These are phyloP conservation scores for Laticauda laticaudata DNA, from an alignment of 2,113 vertebrate genomes.

Conservation along the genomic window DNA sequence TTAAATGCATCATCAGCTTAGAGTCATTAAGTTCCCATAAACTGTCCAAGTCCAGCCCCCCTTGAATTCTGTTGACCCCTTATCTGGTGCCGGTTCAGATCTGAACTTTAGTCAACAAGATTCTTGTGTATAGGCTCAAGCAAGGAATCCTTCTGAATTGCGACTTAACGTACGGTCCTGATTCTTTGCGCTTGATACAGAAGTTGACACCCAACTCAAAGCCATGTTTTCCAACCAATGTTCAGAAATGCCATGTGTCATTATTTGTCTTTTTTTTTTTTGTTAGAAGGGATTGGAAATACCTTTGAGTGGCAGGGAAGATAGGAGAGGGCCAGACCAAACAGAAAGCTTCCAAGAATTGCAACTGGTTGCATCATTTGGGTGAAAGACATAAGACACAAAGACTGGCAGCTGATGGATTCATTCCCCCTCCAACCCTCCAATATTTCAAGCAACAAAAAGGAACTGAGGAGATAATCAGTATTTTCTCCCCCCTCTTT, in stretches of 20 bases:
- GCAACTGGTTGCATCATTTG: not conserved
- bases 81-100: not conserved
- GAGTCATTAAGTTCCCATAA: not conserved
- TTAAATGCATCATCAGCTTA: not conserved
- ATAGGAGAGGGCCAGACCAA: not conserved
- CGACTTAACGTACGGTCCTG: not conserved
- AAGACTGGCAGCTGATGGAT: slow-evolving; percentile 3
- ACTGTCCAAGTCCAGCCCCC: not conserved
- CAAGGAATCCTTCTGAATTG: too few species aligned
- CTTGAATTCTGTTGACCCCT: not conserved
- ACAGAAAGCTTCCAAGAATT: not conserved
- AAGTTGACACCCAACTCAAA: not conserved
- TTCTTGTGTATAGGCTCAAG: not conserved
- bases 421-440: slow-evolving; percentile 19
- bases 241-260: not conserved
- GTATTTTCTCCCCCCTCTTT: slow-evolving; percentile 5
- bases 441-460: slow-evolving; percentile 45
- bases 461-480: slow-evolving; percentile 45
- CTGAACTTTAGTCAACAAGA: not conserved
- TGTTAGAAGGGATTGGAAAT: not conserved
- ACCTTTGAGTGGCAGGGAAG: not conserved
- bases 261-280: not conserved
- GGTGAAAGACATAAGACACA: not conserved
- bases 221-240: not conserved
- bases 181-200: not conserved